Conservation (phyloP, 2,113 vertebrate species). For the Lipophrys pholis region DNA sequence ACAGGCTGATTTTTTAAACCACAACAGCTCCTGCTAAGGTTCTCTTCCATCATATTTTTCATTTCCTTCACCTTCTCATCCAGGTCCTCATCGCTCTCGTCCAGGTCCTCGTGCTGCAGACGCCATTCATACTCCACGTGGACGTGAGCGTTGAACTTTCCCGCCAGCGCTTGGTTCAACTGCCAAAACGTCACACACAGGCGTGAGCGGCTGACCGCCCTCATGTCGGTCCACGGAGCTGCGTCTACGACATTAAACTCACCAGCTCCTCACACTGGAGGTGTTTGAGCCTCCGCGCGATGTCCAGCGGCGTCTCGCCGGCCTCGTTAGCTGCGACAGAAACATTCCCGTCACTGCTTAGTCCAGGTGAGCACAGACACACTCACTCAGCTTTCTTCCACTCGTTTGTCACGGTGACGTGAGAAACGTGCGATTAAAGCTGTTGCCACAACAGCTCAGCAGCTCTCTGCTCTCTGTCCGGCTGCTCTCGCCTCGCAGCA, state of each 20-base stretch:
- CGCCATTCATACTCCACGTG: conserved; percentile 99
- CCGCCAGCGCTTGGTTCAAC: conserved; percentile 93
- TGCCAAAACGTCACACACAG: conserved; percentile 62
- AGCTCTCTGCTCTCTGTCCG: conserved; percentile 29
- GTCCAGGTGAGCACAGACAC: conserved; percentile 43
- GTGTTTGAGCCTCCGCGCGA: conserved; percentile 93
- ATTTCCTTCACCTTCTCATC: conserved; percentile 90
- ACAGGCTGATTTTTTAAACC: too few species aligned
- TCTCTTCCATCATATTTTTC: too few species aligned
- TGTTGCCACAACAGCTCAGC: conserved; percentile 69
- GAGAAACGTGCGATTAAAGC: conserved; percentile 59
- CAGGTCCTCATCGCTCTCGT: conserved; percentile 96
- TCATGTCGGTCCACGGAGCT: not conserved
- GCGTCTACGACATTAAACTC: conserved; percentile 63
- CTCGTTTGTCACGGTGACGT: conserved; percentile 33
- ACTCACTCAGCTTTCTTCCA: conserved; percentile 32
- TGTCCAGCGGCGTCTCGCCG: conserved; percentile 95
- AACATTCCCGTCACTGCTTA: conserved; percentile 42
- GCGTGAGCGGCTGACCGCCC: conserved; percentile 1
- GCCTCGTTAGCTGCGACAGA: conserved; percentile 90
- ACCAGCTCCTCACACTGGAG: conserved; percentile 97
- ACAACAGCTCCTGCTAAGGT: too few species aligned
- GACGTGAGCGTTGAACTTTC: conserved; percentile 96
- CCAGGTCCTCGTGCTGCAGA: conserved; percentile 94
- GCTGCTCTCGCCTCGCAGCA: conserved; percentile 39